Conservation (phyloP, 2,113 vertebrate species). For the Himantopus leucocephalus region DNA sequence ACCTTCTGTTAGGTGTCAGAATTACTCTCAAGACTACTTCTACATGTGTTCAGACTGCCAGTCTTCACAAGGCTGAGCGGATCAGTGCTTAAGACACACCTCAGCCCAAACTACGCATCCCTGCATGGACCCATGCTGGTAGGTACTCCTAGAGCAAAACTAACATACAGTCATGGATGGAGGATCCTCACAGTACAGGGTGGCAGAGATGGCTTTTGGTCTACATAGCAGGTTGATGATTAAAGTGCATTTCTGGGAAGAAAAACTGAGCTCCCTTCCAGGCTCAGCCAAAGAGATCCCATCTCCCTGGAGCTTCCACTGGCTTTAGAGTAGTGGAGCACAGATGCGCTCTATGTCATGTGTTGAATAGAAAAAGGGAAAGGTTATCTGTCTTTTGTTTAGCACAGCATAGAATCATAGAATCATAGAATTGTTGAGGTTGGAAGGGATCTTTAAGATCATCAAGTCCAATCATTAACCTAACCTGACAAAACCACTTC, state of each 20-base stretch:
- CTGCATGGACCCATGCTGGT: neutral
- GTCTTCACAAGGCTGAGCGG: neutral
- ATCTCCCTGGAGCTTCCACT: neutral
- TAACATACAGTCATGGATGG: neutral
- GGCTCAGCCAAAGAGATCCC: neutral
- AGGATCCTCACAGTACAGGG: neutral
- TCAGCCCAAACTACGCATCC: neutral
- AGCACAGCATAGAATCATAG: neutral
- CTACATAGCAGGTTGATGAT: neutral
- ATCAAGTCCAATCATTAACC: too few relatives aligned
- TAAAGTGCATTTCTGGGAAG: neutral
- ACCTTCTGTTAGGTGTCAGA: neutral
- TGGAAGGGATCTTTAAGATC: too few relatives aligned
- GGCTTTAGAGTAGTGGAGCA: neutral
- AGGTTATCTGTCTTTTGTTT: neutral
- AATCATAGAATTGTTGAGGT: too few relatives aligned
- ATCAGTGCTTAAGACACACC: neutral
- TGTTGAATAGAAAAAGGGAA: neutral
- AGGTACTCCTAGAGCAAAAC: neutral
- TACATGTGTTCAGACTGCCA: neutral
- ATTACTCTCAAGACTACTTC: neutral
- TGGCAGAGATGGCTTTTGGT: neutral
- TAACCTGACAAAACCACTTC: too few relatives aligned
- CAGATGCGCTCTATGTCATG: fast-evolving
- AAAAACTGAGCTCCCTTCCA: neutral